phyloP scores from a whole-genome alignment of 1,140 invertebrate species.

The Platorchestia sp. region DNA sequence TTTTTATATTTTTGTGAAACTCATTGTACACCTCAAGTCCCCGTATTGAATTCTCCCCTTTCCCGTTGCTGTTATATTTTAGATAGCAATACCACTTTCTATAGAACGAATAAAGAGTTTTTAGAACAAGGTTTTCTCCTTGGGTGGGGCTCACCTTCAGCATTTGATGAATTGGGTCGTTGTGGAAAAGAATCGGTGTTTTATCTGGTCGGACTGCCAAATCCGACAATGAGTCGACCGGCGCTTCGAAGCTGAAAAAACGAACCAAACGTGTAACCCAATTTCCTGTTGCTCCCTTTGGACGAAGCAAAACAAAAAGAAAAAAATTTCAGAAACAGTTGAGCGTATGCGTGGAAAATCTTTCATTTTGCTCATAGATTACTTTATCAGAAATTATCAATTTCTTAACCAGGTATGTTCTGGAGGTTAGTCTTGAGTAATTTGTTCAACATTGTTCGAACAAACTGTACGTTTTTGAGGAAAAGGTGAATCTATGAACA shows the following conservation, averaged over 20 bases:
- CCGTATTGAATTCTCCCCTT: background rate
- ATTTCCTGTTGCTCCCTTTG: background rate
- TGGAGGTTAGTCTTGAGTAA: no score
- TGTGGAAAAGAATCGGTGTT: background rate
- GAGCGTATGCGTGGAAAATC: no score
- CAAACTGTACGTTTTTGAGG: no score
- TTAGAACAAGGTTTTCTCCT: background rate
- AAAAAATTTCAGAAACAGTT: no score
- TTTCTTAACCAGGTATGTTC: no score
- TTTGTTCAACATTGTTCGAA: no score
- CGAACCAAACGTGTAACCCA: background rate
- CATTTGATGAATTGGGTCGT: slow-evolving; percentile 41
- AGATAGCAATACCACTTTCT: background rate
- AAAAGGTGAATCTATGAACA: no score
- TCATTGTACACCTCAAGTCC: background rate
- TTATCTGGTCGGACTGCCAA: background rate
- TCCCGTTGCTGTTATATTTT: background rate
- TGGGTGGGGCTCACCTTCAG: background rate
- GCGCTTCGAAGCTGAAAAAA: slow-evolving; percentile 6
- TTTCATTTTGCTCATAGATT: no score
- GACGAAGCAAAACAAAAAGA: no score
- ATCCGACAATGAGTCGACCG: background rate
- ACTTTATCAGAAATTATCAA: no score
- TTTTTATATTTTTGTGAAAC: no score
- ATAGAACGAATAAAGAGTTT: background rate